Evolutionary conservation across 2,113 vertebrate species (phyloP), one percentile per base, ranked within the genome.

Genomic region (Coptodon rendalli): DNA sequence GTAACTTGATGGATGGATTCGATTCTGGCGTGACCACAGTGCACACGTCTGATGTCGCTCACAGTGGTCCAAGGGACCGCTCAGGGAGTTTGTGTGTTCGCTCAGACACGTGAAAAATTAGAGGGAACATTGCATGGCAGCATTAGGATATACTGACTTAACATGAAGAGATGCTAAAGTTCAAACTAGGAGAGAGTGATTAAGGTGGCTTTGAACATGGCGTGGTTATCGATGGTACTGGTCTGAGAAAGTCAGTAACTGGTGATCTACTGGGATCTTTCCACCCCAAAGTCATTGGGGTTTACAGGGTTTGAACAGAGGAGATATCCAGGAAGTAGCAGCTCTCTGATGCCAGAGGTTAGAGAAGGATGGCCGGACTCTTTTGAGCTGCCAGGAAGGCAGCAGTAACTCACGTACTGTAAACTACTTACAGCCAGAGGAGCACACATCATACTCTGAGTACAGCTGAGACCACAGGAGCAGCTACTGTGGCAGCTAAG

Each of bases 41-140:
- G n/a, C n/a, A n/a, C n/a, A n/a, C n/a, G n/a, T n/a, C n/a, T n/a
- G n/a, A n/a, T n/a, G n/a, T n/a, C n/a, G n/a, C n/a, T n/a, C n/a
- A n/a, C n/a, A n/a, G n/a, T n/a, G n/a, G n/a, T n/a, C n/a, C n/a
- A n/a, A n/a, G n/a, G n/a, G n/a, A n/a, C n/a, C n/a, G n/a, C n/a
- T n/a, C n/a, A n/a, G n/a, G n/a, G n/a, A n/a, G n/a, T n/a, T n/a
- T n/a, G n/a, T n/a, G n/a, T n/a, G n/a, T n/a, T n/a, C n/a, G n/a
- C n/a, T n/a, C n/a, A n/a, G n/a, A n/a, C n/a, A n/a, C n/a, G n/a
- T n/a, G n/a, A n/a, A n/a, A n/a, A n/a, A n/a, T n/a, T n/a, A n/a
- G n/a, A n/a, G n/a, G n/a, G n/a, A n/a, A n/a, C n/a, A n/a, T 84
- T 53, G 84, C 54, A 68, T 68, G 63, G 36, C n/a, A 68, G 63